Evolutionary conservation across 2,113 vertebrate species (phyloP).

Genomic region (Sporophila hypoxantha): DNA sequence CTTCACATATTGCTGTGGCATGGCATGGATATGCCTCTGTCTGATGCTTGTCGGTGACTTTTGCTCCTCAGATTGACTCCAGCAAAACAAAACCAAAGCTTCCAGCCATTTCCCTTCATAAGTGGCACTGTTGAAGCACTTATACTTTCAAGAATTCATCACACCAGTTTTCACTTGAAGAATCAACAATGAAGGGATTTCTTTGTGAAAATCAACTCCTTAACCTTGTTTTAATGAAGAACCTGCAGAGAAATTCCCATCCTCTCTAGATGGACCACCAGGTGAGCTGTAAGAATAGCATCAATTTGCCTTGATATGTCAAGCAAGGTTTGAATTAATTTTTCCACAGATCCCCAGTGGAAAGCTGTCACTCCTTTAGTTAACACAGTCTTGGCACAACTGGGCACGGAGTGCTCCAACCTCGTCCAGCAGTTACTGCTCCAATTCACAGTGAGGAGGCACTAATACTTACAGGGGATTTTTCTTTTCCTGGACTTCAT

Average conservation of each 20-base stretch:
- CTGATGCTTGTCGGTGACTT: neutral
- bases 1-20: neutral
- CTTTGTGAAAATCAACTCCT: neutral
- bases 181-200: neutral
- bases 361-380: neutral
- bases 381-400: neutral
- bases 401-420: accelerated
- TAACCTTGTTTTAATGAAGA: neutral
- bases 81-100: neutral
- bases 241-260: neutral
- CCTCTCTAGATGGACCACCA: neutral
- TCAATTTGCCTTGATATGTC: neutral
- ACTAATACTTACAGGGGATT: neutral
- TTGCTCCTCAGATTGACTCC: neutral
- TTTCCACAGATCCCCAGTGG: neutral
- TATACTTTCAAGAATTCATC: neutral
- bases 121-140: neutral
- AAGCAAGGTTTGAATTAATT: neutral
- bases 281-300: neutral
- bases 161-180: neutral
- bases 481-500: neutral
- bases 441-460: neutral
- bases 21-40: accelerated
- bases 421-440: neutral
- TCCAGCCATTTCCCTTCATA: neutral